These are phyloP conservation scores for Philotrypesis tridentata DNA, from an alignment of 1,140 invertebrate genomes.

Conservation along the genomic window DNA sequence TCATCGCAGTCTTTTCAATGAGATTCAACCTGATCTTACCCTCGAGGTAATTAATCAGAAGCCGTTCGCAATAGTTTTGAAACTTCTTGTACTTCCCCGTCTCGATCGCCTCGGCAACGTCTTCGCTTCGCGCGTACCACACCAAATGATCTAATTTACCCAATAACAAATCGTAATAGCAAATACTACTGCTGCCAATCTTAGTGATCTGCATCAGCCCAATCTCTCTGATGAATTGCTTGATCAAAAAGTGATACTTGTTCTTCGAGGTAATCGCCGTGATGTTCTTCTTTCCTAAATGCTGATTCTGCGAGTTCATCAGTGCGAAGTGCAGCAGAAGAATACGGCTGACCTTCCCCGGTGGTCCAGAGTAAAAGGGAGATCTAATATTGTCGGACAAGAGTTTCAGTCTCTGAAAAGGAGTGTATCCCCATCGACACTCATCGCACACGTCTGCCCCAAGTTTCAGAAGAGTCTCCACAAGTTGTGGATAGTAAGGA, in stretches of 20 bases:
- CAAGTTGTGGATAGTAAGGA: no score
- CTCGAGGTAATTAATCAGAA: no score
- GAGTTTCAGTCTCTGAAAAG: no score
- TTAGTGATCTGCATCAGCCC: not conserved
- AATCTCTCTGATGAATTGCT: no score
- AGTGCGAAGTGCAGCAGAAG: not conserved
- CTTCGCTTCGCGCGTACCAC: not conserved
- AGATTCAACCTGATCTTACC: no score
- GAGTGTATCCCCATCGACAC: not conserved
- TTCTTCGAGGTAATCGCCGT: no score
- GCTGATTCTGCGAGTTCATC: no score
- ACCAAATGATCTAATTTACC: not conserved
- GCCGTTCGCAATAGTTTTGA: no score
- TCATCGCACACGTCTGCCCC: not conserved
- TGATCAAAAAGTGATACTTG: no score
- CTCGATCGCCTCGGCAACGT: not conserved
- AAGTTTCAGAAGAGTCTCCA: not conserved
- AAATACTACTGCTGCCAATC: not conserved
- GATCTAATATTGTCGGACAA: not conserved
- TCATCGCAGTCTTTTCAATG: no score
- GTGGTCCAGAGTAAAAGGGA: not conserved
- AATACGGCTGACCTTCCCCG: not conserved
- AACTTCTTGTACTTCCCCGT: not conserved
- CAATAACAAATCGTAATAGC: not conserved
- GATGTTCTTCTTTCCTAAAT: not conserved